Evolutionary conservation across 2,113 vertebrate species (phyloP), one percentile per base, ranked within the genome.

Genomic region (Pyrgilauda ruficollis): DNA sequence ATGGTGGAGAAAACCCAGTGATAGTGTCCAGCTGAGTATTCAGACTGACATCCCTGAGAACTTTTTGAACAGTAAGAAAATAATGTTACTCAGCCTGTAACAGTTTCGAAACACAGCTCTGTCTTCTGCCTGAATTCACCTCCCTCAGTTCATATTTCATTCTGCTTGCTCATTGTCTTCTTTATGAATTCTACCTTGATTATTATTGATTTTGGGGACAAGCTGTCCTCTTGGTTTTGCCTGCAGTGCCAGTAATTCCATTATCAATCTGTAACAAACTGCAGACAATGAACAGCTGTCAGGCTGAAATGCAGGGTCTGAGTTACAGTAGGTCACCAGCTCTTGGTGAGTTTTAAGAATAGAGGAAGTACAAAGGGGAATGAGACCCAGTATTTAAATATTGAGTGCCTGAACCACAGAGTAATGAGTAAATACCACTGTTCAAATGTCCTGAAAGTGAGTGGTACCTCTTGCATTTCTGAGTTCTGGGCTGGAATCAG

Each of bases 401-500:
- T 0, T 35, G 39, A 62, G 39, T 84, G 27, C 15, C 43, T 33
- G 47, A 87, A 50, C 59, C 55, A 63, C 33, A 80, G 27, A 0
- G 0, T 27, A 49, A 70, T 0, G 1, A 74, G 15, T 41, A 74
- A 89, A 81, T 66, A n/a, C 8, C 49, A 62, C 49, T 3, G 1
- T 43, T 91, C 50, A 66, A 10, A 44, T 49, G 35, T 68, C 44
- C 49, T 74, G 58, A n/a, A 76, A 49, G 24, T 58, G 41, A 86
- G 31, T 56, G 69, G 41, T n/a, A 68, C 62, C 46, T 85, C 61
- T 43, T 52, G 75, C 75, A 69, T 24, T 70, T 87, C 46, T 44
- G 26, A 70, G 43, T 89, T 68, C 91, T 93, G 93, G 87, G 62
- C 52, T n/a, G 85, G 83, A 79, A 94, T 96, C 91, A 95, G 94